Percentiles rank a stretch among this genome's conserved stretches.
These are phyloP conservation scores for Brachionus rotundiformis DNA, from an alignment of 1,140 invertebrate genomes.

Conservation along the genomic window DNA sequence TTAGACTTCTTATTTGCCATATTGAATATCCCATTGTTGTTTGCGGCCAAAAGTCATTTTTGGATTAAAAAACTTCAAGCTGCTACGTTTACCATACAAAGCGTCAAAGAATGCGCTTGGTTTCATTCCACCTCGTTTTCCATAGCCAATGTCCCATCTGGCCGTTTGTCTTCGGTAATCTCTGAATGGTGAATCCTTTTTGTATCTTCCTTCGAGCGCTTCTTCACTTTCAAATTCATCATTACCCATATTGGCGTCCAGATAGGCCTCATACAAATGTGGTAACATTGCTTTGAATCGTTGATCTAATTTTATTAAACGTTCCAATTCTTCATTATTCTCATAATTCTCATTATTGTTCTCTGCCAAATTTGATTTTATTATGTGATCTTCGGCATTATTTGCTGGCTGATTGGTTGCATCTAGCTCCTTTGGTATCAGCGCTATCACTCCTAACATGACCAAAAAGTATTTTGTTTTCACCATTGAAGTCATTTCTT, in stretches of 20 bases:
- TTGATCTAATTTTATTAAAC: neutral
- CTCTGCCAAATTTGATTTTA: neutral
- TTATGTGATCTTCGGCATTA: neutral
- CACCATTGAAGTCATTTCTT: neutral
- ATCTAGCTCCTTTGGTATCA: neutral
- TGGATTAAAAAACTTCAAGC: conserved; percentile 18
- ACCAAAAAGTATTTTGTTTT: conserved; percentile 5
- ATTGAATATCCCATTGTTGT: conserved; percentile 52
- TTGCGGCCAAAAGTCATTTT: conserved; percentile 47
- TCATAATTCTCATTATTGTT: conserved; percentile 5
- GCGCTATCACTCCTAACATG: neutral
- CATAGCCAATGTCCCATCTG: conserved; percentile 49
- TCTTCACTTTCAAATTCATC: conserved; percentile 6
- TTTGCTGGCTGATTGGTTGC: neutral
- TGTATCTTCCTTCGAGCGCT: neutral
- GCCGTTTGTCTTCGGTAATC: conserved; percentile 47
- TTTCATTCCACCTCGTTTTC: conserved; percentile 18
- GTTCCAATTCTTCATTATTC: neutral
- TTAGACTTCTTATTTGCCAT: conserved; percentile 7
- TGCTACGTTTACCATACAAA: conserved; percentile 46
- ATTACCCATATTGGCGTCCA: neutral
- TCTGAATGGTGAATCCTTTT: conserved; percentile 38
- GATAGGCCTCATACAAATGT: neutral
- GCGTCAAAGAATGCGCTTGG: conserved; percentile 31
- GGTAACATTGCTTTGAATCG: conserved; percentile 29